These are phyloP conservation scores for Pangasianodon gigas DNA, from an alignment of 2,113 vertebrate genomes.

Conservation along the genomic window DNA sequence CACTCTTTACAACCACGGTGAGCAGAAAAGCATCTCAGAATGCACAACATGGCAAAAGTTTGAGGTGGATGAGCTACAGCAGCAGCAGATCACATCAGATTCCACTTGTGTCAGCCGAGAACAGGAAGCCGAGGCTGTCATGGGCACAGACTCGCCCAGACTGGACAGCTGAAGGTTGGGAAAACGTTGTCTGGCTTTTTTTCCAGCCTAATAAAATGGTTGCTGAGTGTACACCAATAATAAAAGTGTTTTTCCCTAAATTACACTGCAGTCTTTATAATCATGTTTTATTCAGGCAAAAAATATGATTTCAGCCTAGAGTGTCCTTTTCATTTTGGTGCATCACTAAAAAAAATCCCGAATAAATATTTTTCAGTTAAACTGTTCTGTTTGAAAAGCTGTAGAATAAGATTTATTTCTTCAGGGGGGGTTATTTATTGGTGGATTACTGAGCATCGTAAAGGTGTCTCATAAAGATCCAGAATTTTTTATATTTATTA, in stretches of 20 bases:
- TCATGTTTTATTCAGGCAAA: background rate
- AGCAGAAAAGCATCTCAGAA: background rate
- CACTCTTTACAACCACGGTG: background rate
- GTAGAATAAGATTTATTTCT: background rate
- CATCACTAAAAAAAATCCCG: background rate
- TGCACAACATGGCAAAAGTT: background rate
- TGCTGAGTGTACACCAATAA: background rate
- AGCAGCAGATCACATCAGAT: background rate
- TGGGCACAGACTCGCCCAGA: background rate
- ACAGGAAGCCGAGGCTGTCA: background rate
- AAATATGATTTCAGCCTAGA: background rate
- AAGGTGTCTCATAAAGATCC: background rate
- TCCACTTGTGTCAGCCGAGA: background rate
- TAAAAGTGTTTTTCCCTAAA: background rate
- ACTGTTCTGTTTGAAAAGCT: background rate
- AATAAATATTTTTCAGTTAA: background rate
- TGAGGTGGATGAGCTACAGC: background rate
- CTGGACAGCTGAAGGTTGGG: too few relatives aligned
- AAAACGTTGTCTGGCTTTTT: too few relatives aligned
- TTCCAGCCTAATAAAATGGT: background rate
- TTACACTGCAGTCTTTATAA: too few relatives aligned
- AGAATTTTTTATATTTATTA: background rate
- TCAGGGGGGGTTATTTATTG: background rate
- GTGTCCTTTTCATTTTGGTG: too few relatives aligned
- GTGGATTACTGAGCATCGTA: background rate